These are phyloP conservation scores for Acestrorhynchus altus DNA, from an alignment of 2,797 vertebrate genomes.

Conservation along the genomic window DNA sequence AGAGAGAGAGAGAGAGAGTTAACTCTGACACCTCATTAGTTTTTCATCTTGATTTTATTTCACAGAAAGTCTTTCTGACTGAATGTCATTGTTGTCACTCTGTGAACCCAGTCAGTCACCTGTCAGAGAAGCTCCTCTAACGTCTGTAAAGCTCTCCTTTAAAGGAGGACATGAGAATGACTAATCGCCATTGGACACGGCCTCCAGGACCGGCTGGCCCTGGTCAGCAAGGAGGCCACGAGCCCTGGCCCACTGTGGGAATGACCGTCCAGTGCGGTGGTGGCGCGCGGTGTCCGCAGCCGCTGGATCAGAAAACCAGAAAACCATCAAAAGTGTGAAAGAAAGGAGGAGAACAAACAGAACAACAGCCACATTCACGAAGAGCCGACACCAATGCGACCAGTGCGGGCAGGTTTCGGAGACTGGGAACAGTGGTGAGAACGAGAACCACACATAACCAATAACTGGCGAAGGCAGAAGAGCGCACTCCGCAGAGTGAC, in stretches of 20 bases:
- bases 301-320: too few relatives aligned
- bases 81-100: not conserved
- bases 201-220: conserved; percentile 74
- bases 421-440: too few relatives aligned
- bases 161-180: conserved; percentile 79
- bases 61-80: too few relatives aligned
- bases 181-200: conserved; percentile 83
- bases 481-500: too few relatives aligned
- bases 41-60: too few relatives aligned
- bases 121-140: conserved; percentile 55
- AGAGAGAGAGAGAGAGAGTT: not conserved
- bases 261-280: conserved; percentile 78
- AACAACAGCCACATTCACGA: too few relatives aligned
- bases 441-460: too few relatives aligned
- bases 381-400: too few relatives aligned
- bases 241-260: conserved; percentile 79
- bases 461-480: too few relatives aligned
- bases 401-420: too few relatives aligned
- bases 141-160: conserved; percentile 53
- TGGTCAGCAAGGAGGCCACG: conserved; percentile 79
- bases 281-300: conserved; percentile 24
- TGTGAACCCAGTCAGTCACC: conserved; percentile 53
- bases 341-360: too few relatives aligned
- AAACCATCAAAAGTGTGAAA: too few relatives aligned
- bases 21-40: not conserved